Evolutionary conservation across 2,113 vertebrate species (phyloP), one percentile per base, ranked within the genome.

Genomic region (Gymnocephalus cernua): DNA sequence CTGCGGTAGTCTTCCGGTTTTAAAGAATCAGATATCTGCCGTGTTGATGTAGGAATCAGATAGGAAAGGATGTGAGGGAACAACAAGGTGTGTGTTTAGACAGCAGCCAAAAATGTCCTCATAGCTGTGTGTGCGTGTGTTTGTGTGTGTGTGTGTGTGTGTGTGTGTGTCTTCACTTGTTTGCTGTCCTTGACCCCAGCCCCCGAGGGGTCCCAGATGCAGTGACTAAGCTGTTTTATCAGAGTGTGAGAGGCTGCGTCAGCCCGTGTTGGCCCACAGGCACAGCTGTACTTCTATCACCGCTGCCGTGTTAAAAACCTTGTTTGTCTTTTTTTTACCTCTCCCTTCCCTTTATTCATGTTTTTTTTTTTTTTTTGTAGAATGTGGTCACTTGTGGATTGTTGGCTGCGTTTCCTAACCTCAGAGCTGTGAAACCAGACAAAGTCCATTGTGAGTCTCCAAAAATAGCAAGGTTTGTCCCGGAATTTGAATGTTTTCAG

Each of bases 151-250:
- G 54, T 71, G 38, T 0, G 47, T 45, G 63, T 47, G 38, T 38
- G 38, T 38, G 38, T 38, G 38, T 38, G 38, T 38, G 38, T 75
- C 75, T 82, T 61, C 8, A 2, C 61, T 68, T 41, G 64, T 64
- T 80, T 83, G 59, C 59, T 35, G 82, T 83, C 83, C 89, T 79
- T 89, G 89, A 88, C 90, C 88, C 57, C 67, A 45, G 59, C 85
- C 85, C 85, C 85, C 1, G 56, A 69, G 71, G 76, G 72, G 44
- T 72, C 68, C 10, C 76, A 29, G 76, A 66, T 62, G 79, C 14
- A 44, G 64, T 82, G 84, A 87, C 83, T 80, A 68, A 80, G 86
- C 83, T 66, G 66, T 86, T 83, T 79, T 74, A 70, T 76, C 64
- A 47, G 66, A 53, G 69, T 80, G 70, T 70, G 72, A 83, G 79